Evolutionary conservation across 2,797 vertebrate species (phyloP).

Genomic region (Coluber constrictor): DNA sequence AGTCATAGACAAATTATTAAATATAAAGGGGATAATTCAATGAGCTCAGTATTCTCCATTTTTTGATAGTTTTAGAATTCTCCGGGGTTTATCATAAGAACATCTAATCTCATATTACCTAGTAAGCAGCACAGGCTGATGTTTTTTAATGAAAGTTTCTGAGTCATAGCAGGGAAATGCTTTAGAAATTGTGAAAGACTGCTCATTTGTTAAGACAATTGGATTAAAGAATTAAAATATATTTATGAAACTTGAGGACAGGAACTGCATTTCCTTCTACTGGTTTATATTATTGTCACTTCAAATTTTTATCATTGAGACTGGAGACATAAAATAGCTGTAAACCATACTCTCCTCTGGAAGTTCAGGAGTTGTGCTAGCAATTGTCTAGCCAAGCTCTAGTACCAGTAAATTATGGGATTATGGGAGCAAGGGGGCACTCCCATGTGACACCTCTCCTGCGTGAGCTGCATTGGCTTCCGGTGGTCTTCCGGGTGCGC

Average conservation of each 20-base stretch:
- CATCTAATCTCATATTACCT: constrained; percentile 18
- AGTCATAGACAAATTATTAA: not conserved
- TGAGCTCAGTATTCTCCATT: constrained; percentile 8
- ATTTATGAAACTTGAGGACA: constrained; percentile 46
- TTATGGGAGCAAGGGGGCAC: no score
- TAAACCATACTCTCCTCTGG: not conserved
- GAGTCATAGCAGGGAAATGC: constrained; percentile 17
- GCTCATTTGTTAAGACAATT: not conserved
- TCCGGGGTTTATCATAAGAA: not conserved
- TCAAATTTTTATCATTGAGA: constrained; percentile 3
- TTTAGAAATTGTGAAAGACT: constrained; percentile 35
- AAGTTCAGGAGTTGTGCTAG: not conserved
- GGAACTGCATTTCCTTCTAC: constrained; percentile 25
- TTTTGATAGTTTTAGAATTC: constrained; percentile 41
- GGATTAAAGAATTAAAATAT: not conserved
- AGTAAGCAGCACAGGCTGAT: not conserved
- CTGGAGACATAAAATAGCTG: constrained; percentile 10
- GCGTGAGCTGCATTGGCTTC: no score
- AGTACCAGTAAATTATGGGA: not conserved
- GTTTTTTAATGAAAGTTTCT: not conserved
- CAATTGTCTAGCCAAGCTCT: not conserved
- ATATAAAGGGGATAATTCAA: constrained; percentile 32
- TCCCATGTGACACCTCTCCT: no score
- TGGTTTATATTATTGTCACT: constrained; percentile 9
- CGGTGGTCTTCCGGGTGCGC: no score